These are phyloP conservation scores for Chaetophractus vellerosus DNA, from an alignment of 2,797 vertebrate species.

Conservation along the genomic window DNA sequence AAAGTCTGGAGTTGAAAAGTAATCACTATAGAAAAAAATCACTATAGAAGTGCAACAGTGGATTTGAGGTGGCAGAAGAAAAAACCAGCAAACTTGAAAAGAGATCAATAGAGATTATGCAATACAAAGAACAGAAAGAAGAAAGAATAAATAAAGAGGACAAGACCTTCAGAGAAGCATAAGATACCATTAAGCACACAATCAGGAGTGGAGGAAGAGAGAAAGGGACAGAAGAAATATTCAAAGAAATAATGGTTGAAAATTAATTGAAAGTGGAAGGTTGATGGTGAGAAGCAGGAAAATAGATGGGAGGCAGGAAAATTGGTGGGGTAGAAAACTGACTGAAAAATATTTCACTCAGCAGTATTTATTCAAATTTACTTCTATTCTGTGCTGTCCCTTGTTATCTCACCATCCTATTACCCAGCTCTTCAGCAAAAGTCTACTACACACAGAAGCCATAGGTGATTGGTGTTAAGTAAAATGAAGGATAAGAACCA, in stretches of 20 bases:
- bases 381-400: background rate
- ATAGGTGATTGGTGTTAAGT: background rate
- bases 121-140: background rate
- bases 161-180: background rate
- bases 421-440: background rate
- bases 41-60: background rate
- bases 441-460: background rate
- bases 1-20: background rate
- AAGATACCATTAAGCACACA: background rate
- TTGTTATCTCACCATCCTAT: background rate
- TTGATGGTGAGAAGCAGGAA: background rate
- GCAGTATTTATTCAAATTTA: background rate
- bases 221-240: background rate
- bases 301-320: background rate
- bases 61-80: background rate
- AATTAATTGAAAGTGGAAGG: background rate
- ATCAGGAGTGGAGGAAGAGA: background rate
- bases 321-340: background rate
- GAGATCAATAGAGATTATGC: background rate
- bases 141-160: background rate
- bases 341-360: background rate
- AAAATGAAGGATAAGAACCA: conserved; percentile 23
- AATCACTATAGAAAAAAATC: background rate
- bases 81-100: background rate
- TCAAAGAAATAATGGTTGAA: conserved; percentile 30